Conservation (phyloP, 1,140 invertebrate species). For the Papilio machaon region DNA sequence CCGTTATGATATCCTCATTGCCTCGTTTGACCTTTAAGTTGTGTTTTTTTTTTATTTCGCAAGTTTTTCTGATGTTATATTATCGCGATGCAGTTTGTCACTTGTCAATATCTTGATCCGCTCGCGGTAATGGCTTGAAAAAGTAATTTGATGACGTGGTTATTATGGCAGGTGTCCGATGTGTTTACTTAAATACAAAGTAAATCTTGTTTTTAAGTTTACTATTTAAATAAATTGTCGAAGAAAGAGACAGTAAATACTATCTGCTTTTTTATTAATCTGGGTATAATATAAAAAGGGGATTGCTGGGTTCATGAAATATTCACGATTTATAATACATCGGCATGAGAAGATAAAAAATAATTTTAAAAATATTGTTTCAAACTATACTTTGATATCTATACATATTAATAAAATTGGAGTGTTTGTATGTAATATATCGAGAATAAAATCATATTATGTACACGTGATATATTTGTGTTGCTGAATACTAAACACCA, state of each 20-base stretch:
- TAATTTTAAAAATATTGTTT: too few relatives aligned
- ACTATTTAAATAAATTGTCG: not conserved
- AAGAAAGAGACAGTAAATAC: not conserved
- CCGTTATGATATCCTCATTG: conserved; percentile 7
- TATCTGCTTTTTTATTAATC: not conserved
- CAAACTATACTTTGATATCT: too few relatives aligned
- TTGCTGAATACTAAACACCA: too few relatives aligned
- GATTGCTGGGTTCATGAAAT: too few relatives aligned
- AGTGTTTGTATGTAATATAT: too few relatives aligned
- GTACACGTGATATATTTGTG: too few relatives aligned
- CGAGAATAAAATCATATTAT: too few relatives aligned
- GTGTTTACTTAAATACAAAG: not conserved
- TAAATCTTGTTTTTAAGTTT: not conserved
- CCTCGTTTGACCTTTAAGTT: not conserved
- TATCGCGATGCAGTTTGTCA: conserved; percentile 35
- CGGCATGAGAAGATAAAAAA: too few relatives aligned
- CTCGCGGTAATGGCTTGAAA: conserved; percentile 12
- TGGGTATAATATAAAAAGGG: not conserved
- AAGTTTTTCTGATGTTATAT: conserved; percentile 31
- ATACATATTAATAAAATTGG: too few relatives aligned
- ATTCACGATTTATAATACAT: too few relatives aligned
- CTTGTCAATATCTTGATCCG: conserved; percentile 36
- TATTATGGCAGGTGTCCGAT: conserved; percentile 32
- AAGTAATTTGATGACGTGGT: conserved; percentile 29
- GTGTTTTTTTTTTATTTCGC: conserved; percentile 32